These are phyloP conservation scores for Bryconaethiops microstoma DNA, from an alignment of 2,797 vertebrate species.

Conservation along the genomic window DNA sequence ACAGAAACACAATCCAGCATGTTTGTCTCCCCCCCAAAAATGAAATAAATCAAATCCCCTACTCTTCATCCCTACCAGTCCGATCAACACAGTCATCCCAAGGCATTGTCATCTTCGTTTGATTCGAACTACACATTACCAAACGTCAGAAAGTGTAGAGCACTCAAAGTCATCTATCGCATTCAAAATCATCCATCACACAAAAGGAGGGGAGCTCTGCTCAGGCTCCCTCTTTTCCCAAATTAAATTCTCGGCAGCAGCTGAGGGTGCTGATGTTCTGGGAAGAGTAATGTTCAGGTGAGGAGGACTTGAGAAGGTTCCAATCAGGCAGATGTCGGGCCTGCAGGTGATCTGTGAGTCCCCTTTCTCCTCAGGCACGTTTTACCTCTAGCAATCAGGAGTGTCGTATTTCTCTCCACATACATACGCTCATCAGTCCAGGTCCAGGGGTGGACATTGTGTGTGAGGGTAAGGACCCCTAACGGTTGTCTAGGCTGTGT, in stretches of 20 bases:
- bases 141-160: conserved; percentile 56
- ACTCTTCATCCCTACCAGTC: background rate
- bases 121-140: conserved; percentile 57
- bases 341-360: conserved; percentile 62
- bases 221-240: conserved; percentile 61
- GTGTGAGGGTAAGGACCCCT: background rate
- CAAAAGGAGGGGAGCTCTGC: conserved; percentile 58
- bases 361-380: conserved; percentile 22
- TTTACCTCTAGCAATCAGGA: background rate
- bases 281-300: conserved; percentile 61
- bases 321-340: conserved; percentile 63
- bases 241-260: conserved; percentile 72
- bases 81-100: conserved; percentile 59
- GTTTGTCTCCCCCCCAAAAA: too few relatives aligned
- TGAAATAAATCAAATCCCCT: background rate
- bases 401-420: background rate
- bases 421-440: background rate
- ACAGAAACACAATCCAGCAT: too few relatives aligned
- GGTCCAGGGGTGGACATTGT: background rate
- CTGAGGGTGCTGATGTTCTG: conserved; percentile 61
- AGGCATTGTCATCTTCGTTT: conserved; percentile 52
- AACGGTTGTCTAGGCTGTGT: background rate
- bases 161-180: conserved; percentile 70
- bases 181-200: conserved; percentile 71
- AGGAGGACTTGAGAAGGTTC: conserved; percentile 59